Base-by-base conservation (phyloP, 2,888 invertebrate species). In the Oscheius onirici region DNA sequence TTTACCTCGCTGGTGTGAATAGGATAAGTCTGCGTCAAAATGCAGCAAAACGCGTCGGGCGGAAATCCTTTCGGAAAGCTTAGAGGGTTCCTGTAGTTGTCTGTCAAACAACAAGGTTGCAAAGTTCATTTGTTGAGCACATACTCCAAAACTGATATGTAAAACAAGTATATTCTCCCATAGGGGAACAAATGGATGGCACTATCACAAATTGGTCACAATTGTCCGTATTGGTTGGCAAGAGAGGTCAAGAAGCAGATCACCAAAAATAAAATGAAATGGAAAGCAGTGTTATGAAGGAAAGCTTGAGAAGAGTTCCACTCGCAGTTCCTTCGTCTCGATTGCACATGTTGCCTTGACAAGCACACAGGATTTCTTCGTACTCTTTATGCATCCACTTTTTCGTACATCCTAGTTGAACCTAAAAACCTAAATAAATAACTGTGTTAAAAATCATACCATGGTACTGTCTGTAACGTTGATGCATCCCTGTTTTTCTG, bases 371-470 rank as follows among this genome's bases (percentile, higher is more conserved):
- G 10, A 85, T 60, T 67, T 86, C 86, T 68, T 84, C 86, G 61
- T 81, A 81, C 55, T 83, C 84, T 57, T 84, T 81, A 58, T 82
- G 78, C 69, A 83, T 84, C 86, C 86, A 86, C 69, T 85, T 86
- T 34, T 81, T 82, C 3, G 84, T 76, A 61, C 86, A 86, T 10
- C 86, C 86, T 8, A 81, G 58, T 74, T 83, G 84, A 34, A 86
- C 77, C 83, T 84, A 72, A 15, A 80, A 73, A 8, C n/a, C 13
- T 57, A 67, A 24, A 63, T 51, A 22, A 20, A 20, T 24, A 11
- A 44, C n/a, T 22, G 43, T n/a, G n/a, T n/a, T n/a, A n/a, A 22
- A 49, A 34, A 44, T 61, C 77, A 55, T 41, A 81, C 80, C 71
- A 83, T 79, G 8, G 69, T 69, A 55, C 70, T 75, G 60, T 86